Percentiles rank a stretch among this genome's conserved stretches.
phyloP scores from a whole-genome alignment of 2,797 vertebrate species.

The Pachyuromys duprasi region DNA sequence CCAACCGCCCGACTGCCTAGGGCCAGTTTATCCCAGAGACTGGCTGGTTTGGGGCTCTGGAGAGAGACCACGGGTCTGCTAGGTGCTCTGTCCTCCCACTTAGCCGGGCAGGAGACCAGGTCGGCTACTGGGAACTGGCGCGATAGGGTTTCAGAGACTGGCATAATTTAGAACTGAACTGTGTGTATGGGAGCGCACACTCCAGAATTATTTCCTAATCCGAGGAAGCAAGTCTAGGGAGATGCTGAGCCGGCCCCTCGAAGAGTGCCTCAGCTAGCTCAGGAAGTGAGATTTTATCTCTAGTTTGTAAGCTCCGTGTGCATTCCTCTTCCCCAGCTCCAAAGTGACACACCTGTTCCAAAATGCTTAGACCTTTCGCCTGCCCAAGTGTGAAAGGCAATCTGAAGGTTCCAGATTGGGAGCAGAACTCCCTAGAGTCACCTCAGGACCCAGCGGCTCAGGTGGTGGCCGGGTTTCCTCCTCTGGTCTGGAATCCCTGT shows the following conservation, averaged over 20 bases:
- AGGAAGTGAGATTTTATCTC: neutral
- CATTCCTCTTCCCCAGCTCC: neutral
- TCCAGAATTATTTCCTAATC: slow-evolving; percentile 31
- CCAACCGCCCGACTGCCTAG: neutral
- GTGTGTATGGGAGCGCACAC: neutral
- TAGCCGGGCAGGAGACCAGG: neutral
- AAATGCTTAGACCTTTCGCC: slow-evolving; percentile 40
- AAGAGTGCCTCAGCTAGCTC: neutral
- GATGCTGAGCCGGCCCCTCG: neutral
- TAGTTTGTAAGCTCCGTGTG: neutral
- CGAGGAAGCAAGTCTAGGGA: slow-evolving; percentile 26
- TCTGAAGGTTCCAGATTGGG: neutral
- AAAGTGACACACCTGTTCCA: slow-evolving; percentile 72
- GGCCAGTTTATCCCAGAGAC: slow-evolving; percentile 33
- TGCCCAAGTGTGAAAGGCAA: slow-evolving; percentile 40
- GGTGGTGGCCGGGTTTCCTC: slow-evolving; percentile 26
- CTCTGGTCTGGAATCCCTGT: neutral
- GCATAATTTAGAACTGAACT: slow-evolving; percentile 58
- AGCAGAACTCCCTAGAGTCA: slow-evolving; percentile 57
- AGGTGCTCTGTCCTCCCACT: neutral
- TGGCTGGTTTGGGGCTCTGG: neutral
- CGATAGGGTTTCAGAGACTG: slow-evolving; percentile 33
- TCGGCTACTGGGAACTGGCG: neutral
- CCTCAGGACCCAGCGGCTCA: neutral
- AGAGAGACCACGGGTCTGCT: neutral